Conservation (phyloP, 1,140 invertebrate genomes). For the Drosophila truncata region DNA sequence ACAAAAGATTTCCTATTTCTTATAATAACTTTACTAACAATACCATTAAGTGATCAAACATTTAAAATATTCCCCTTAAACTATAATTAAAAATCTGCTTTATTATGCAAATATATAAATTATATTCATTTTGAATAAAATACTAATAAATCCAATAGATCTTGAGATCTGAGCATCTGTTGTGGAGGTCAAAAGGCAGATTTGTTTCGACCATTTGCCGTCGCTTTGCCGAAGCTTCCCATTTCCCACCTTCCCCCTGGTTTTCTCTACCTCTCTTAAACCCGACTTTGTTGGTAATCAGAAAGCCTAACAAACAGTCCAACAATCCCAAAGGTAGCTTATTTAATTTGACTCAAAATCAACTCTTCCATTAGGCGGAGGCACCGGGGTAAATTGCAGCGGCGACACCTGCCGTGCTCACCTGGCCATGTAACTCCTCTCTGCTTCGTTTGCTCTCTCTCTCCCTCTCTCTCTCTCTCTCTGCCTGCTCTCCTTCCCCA, state of each 20-base stretch:
- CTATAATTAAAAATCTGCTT: background rate
- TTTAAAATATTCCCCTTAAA: background rate
- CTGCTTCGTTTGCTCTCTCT: constrained; percentile 2
- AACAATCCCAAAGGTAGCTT: constrained; percentile 45
- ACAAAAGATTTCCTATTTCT: background rate
- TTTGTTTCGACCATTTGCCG: constrained; percentile 22
- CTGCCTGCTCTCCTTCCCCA: background rate
- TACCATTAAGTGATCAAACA: background rate
- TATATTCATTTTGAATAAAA: background rate
- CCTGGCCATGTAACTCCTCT: constrained; percentile 20
- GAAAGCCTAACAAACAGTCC: constrained; percentile 42
- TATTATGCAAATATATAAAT: constrained; percentile 5
- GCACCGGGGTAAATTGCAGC: constrained; percentile 59
- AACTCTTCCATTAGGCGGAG: constrained; percentile 59
- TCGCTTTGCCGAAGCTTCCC: constrained; percentile 12
- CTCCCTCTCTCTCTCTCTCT: constrained; percentile 4
- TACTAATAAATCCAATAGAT: constrained; percentile 15
- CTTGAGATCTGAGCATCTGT: background rate
- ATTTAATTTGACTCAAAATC: constrained; percentile 57
- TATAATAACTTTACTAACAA: background rate
- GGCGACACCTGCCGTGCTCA: constrained; percentile 64
- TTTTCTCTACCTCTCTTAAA: background rate
- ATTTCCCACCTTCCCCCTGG: background rate
- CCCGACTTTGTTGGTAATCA: constrained; percentile 26
- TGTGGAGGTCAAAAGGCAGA: constrained; percentile 1